phyloP scores from a whole-genome alignment of 2,888 invertebrate genomes.

The Napeogenes inachia region DNA sequence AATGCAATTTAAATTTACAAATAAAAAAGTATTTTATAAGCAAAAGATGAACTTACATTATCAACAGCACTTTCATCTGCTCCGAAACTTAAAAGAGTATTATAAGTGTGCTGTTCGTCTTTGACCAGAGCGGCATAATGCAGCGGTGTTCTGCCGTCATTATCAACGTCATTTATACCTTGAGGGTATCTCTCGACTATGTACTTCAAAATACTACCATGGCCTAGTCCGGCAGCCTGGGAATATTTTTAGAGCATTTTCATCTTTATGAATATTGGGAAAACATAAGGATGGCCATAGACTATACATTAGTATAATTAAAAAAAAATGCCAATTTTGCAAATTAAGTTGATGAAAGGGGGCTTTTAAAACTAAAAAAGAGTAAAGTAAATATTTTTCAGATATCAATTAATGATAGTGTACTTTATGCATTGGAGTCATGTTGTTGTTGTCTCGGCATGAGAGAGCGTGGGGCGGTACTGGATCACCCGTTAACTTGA shows the following conservation, averaged over 20 bases:
- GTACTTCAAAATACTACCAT: conserved; percentile 84
- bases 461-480: conserved; percentile 84
- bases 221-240: conserved; percentile 89
- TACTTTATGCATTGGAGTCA: conserved; percentile 92
- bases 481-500: conserved; percentile 81
- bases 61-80: conserved; percentile 91
- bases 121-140: conserved; percentile 91
- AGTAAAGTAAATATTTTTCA: neutral
- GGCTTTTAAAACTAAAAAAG: no score
- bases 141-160: conserved; percentile 90
- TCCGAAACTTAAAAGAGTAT: conserved; percentile 86
- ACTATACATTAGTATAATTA: no score
- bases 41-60: conserved; percentile 79
- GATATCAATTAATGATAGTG: conserved; percentile 13
- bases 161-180: conserved; percentile 83
- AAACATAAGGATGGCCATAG: no score
- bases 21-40: no score
- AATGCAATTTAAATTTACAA: no score
- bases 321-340: no score
- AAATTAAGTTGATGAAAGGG: no score
- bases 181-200: conserved; percentile 83
- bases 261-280: conserved; percentile 4
- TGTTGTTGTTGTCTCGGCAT: conserved; percentile 87
- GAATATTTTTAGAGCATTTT: conserved; percentile 22
- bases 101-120: conserved; percentile 87